Evolutionary conservation across 2,888 invertebrate genomes (phyloP).

Genomic region (Ormia ochracea): DNA sequence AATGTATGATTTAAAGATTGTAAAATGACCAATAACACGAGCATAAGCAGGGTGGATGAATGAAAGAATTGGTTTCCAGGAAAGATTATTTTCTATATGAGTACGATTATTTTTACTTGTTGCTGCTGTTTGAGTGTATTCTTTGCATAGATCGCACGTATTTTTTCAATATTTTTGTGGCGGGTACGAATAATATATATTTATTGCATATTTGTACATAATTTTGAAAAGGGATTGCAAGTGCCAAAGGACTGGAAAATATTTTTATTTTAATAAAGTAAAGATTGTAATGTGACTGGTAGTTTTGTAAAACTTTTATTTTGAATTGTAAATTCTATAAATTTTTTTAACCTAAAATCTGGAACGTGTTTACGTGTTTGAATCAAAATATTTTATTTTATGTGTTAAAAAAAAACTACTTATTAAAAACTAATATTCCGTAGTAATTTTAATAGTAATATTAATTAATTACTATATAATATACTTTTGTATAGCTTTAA

Average conservation of each 20-base stretch:
- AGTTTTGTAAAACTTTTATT: no score
- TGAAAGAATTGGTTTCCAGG: not conserved
- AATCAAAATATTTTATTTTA: no score
- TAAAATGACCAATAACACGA: not conserved
- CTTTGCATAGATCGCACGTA: slow-evolving; percentile 57
- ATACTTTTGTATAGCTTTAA: no score
- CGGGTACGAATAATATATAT: slow-evolving; percentile 49
- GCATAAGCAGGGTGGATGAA: slow-evolving; percentile 4
- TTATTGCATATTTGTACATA: no score
- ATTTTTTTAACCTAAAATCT: no score
- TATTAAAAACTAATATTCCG: no score
- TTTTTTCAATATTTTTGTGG: slow-evolving; percentile 42
- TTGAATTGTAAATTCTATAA: no score
- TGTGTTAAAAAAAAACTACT: no score
- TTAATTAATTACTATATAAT: no score
- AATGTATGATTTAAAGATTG: slow-evolving; percentile 1
- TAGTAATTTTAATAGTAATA: no score
- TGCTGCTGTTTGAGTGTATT: slow-evolving; percentile 33
- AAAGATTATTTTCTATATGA: slow-evolving; percentile 37
- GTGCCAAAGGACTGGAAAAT: not conserved
- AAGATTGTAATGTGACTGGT: not conserved
- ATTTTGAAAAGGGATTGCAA: not conserved
- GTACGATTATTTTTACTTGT: not conserved
- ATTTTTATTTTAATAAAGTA: not conserved
- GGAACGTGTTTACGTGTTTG: no score